A percentile compares a stretch with the other conserved stretches of the same genome.
These are phyloP conservation scores for Orchesella flavescens DNA, from an alignment of 2,888 invertebrate species.

Conservation along the genomic window DNA sequence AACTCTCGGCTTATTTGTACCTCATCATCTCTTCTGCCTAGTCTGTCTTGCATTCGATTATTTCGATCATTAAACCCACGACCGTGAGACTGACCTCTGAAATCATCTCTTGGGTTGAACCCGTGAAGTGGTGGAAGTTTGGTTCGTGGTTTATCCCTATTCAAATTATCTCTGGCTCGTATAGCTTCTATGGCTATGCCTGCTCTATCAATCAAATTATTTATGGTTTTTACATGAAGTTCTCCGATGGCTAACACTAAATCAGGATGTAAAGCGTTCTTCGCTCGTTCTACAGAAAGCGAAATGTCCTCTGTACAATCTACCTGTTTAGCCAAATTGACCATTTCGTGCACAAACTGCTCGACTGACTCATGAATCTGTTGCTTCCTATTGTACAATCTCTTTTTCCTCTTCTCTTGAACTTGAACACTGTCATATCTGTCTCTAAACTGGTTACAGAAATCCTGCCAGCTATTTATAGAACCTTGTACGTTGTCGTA, in stretches of 20 bases:
- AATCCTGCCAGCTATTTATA: slow-evolving; percentile 25
- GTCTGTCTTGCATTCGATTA: not conserved
- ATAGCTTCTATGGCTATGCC: not conserved
- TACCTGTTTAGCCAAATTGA: slow-evolving; percentile 31
- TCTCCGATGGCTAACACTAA: not conserved
- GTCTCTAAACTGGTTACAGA: not conserved
- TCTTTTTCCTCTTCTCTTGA: slow-evolving; percentile 8
- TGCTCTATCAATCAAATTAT: slow-evolving; percentile 9
- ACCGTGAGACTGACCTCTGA: not conserved
- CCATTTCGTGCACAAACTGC: slow-evolving; percentile 38
- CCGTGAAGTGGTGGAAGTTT: slow-evolving; percentile 20
- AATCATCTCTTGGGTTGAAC: not conserved
- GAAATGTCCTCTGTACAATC: slow-evolving; percentile 5
- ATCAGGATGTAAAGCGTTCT: slow-evolving; percentile 2
- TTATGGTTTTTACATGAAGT: not conserved
- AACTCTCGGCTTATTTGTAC: not conserved
- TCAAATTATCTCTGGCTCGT: not conserved
- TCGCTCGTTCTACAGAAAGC: not conserved
- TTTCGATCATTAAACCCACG: not conserved
- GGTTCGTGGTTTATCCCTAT: not conserved
- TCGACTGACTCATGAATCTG: slow-evolving; percentile 17
- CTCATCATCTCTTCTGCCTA: not conserved
- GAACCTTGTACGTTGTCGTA: slow-evolving; percentile 13
- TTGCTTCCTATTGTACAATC: slow-evolving; percentile 19
- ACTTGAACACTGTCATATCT: slow-evolving; percentile 14